Evolutionary conservation across 1,140 invertebrate genomes (phyloP).

Genomic region (Pseudomyrmex flavicornis): DNA sequence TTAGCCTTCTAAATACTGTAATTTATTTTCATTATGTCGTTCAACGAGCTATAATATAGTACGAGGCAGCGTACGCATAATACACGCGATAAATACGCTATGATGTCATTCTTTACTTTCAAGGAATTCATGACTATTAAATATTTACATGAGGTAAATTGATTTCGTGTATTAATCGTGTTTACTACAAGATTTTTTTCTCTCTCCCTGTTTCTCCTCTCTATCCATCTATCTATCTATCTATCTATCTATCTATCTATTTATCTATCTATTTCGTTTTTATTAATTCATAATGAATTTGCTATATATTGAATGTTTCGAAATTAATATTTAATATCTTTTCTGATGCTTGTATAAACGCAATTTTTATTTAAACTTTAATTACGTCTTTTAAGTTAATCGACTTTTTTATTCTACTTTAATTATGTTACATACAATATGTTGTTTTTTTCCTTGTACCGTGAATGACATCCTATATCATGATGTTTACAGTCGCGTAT

Average conservation of each 20-base stretch:
- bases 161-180: background rate
- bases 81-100: constrained; percentile 20
- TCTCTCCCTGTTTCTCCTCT: too few species aligned
- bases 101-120: constrained; percentile 10
- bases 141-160: constrained; percentile 13
- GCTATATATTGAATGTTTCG: background rate
- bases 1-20: constrained; percentile 6
- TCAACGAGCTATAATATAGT: constrained; percentile 35
- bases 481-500: constrained; percentile 13
- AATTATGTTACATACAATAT: constrained; percentile 6
- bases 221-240: too few species aligned
- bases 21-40: constrained; percentile 57
- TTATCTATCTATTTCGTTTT: background rate
- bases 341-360: background rate
- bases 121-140: constrained; percentile 7
- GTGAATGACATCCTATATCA: constrained; percentile 12
- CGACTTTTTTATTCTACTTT: background rate
- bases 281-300: background rate
- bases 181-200: background rate
- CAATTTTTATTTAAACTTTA: constrained; percentile 17
- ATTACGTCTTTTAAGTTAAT: background rate
- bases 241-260: too few species aligned
- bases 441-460: too few species aligned
- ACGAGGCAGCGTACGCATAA: constrained; percentile 5
- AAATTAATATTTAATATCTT: background rate